These are phyloP conservation scores for Hypsibius dujardini DNA, from an alignment of 1,140 invertebrate species.

Conservation along the genomic window DNA sequence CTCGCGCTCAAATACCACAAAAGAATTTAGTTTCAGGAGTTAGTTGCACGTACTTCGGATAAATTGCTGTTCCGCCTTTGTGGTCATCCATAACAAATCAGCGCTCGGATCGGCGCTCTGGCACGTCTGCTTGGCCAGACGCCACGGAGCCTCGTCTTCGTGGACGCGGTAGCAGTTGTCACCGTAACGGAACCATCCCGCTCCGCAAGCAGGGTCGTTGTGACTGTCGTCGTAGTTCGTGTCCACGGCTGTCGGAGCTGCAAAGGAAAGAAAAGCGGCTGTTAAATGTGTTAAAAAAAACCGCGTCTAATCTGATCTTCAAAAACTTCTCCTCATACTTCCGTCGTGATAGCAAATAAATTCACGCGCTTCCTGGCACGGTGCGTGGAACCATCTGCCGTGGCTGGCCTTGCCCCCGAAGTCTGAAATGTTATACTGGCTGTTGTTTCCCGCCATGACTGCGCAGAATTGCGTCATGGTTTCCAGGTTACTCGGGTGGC, in stretches of 20 bases:
- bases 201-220: neutral
- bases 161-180: slow-evolving; percentile 1
- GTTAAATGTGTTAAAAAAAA: neutral
- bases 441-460: neutral
- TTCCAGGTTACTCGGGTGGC: no score
- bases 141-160: neutral
- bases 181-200: slow-evolving; percentile 1
- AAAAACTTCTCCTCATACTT: neutral
- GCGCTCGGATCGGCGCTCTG: neutral
- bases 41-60: neutral
- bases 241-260: neutral
- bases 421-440: neutral
- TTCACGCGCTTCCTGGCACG: neutral
- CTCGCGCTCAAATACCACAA: no score
- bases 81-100: neutral
- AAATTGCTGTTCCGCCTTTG: neutral
- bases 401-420: no score
- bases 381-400: neutral
- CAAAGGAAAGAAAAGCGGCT: neutral
- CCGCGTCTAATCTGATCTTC: neutral
- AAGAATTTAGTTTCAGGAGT: no score
- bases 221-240: neutral
- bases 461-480: neutral
- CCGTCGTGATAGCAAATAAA: neutral
- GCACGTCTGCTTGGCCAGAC: slow-evolving; percentile 8